Conservation (phyloP, 2,797 vertebrate species). For the Cirrhinus molitorella region DNA sequence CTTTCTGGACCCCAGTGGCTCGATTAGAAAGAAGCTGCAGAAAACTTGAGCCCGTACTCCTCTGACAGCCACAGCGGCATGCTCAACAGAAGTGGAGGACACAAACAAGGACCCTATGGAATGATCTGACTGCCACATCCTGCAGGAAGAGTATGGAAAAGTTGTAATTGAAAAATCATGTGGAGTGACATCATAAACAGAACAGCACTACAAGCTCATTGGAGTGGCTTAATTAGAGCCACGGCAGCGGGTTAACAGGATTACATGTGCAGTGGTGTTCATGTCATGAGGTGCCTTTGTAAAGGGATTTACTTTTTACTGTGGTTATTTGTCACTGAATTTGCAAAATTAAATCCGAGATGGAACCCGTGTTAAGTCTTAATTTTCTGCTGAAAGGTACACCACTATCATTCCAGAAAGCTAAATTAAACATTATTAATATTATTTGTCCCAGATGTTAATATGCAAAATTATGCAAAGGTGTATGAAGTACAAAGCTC, state of each 20-base stretch:
- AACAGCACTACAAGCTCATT: neutral
- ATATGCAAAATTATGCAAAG: conserved; percentile 8
- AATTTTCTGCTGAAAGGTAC: conserved; percentile 25
- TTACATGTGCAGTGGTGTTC: conserved; percentile 31
- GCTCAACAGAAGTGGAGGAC: conserved; percentile 78
- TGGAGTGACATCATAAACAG: neutral
- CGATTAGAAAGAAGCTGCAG: conserved; percentile 81
- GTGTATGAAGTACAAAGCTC: neutral
- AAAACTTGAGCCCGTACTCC: conserved; percentile 75
- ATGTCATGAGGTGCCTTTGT: conserved; percentile 35
- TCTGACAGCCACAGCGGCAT: conserved; percentile 63
- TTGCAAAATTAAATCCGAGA: conserved; percentile 22
- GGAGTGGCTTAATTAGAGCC: conserved; percentile 18
- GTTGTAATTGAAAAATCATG: neutral
- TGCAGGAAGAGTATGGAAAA: conserved; percentile 56
- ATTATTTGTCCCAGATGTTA: conserved; percentile 22
- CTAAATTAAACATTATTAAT: conserved; percentile 22
- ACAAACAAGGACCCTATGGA: conserved; percentile 75
- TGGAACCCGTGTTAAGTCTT: conserved; percentile 7
- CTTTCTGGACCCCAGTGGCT: conserved; percentile 74
- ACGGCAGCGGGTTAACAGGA: conserved; percentile 37
- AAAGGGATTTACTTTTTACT: conserved; percentile 33
- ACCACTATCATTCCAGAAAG: conserved; percentile 23
- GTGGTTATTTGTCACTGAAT: conserved; percentile 39
- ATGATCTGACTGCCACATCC: conserved; percentile 80